Evolutionary conservation across 2,113 vertebrate genomes (phyloP).

Genomic region (Rattus norvegicus): GRCr8 NC_086020.1:58764501-58765000

Average conservation of each 20-base stretch:
- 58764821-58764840: slow-evolving; percentile 80
- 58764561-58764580: slow-evolving; percentile 41
- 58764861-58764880: slow-evolving; percentile 76
- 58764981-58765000: slow-evolving; percentile 13
- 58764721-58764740: slow-evolving; percentile 55
- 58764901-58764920: slow-evolving; percentile 64
- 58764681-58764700: slow-evolving; percentile 65
- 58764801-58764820: slow-evolving; percentile 76
- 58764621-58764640: neutral
- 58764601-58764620: neutral
- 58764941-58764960: slow-evolving; percentile 66
- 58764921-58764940: slow-evolving; percentile 32
- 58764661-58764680: neutral
- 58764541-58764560: slow-evolving; percentile 29
- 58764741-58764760: slow-evolving; percentile 66
- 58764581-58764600: slow-evolving; percentile 22
- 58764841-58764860: slow-evolving; percentile 79
- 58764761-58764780: slow-evolving; percentile 73
- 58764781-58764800: slow-evolving; percentile 67
- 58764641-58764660: neutral
- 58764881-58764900: slow-evolving; percentile 65
- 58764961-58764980: slow-evolving; percentile 20
- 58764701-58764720: slow-evolving; percentile 64
- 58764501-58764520: slow-evolving; percentile 8
- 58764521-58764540: slow-evolving; percentile 32